Conservation (phyloP, 2,888 invertebrate species). For the Lamellibrachia satsuma region DNA sequence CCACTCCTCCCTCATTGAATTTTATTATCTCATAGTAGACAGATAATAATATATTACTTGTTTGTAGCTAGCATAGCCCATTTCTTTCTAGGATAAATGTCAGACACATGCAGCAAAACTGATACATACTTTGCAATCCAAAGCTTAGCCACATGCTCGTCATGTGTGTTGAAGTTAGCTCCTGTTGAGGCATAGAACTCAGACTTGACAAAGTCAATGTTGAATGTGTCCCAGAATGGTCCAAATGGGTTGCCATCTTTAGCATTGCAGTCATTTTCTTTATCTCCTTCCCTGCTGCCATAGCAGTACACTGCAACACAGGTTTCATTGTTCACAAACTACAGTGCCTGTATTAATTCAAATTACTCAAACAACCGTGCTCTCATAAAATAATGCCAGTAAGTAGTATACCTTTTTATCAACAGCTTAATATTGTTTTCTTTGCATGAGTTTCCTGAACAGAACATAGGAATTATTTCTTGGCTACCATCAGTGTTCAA, state of each 20-base stretch:
- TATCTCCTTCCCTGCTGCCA: neutral
- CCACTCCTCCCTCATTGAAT: neutral
- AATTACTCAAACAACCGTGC: neutral
- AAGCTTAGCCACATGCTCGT: constrained; percentile 43
- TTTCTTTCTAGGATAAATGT: neutral
- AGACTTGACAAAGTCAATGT: constrained; percentile 85
- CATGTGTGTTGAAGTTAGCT: constrained; percentile 43
- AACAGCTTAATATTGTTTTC: too few species aligned
- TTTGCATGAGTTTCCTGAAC: too few species aligned
- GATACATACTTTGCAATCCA: constrained; percentile 54
- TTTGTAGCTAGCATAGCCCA: neutral
- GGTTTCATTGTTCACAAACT: neutral
- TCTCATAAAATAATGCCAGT: neutral
- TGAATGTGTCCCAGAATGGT: constrained; percentile 96
- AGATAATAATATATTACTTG: neutral
- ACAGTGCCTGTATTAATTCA: neutral
- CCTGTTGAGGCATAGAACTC: constrained; percentile 84
- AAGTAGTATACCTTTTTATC: neutral
- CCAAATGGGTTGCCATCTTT: constrained; percentile 99
- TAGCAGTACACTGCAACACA: constrained; percentile 19
- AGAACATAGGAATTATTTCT: too few species aligned
- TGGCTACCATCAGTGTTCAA: too few species aligned
- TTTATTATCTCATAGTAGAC: too few species aligned
- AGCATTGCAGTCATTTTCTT: constrained; percentile 81
- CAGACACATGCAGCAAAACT: neutral